phyloP scores from a whole-genome alignment of 2,888 invertebrate genomes.

The Harpagoxenus sublaevis region DNA sequence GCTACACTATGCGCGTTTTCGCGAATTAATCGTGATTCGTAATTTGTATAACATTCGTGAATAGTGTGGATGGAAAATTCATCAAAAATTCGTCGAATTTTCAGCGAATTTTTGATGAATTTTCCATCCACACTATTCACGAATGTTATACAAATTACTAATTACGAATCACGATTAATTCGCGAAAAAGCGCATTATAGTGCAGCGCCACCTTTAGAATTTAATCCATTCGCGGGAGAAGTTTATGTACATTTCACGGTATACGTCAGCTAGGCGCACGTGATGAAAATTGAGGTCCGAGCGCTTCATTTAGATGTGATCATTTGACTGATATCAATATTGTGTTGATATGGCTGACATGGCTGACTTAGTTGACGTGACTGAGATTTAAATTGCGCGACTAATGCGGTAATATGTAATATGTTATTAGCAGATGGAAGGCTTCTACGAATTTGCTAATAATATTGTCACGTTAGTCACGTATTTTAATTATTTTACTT shows the following conservation, averaged over 20 bases:
- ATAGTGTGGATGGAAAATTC: no score
- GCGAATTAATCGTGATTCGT: no score
- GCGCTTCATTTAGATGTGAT: conserved; percentile 30
- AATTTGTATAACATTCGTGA: no score
- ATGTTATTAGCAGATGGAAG: conserved; percentile 15
- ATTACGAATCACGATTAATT: no score
- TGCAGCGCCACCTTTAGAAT: neutral
- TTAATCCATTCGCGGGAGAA: conserved; percentile 16
- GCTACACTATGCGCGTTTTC: no score
- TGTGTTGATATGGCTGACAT: conserved; percentile 24
- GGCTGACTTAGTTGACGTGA: conserved; percentile 32
- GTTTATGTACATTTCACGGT: neutral
- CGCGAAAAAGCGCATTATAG: no score
- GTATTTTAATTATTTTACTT: neutral
- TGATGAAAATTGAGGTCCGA: conserved; percentile 24
- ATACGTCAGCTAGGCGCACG: neutral
- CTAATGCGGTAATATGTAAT: neutral
- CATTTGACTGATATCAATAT: conserved; percentile 1
- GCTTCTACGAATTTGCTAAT: conserved; percentile 14
- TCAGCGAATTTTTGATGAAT: no score
- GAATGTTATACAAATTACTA: no score
- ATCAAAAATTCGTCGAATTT: no score
- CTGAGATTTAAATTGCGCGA: conserved; percentile 42
- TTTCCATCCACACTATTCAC: no score
- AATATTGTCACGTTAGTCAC: neutral